A percentile compares a stretch with the other conserved stretches of the same genome.
These are phyloP conservation scores for Dusona sp. DNA, from an alignment of 2,888 invertebrate species.

Conservation along the genomic window DNA sequence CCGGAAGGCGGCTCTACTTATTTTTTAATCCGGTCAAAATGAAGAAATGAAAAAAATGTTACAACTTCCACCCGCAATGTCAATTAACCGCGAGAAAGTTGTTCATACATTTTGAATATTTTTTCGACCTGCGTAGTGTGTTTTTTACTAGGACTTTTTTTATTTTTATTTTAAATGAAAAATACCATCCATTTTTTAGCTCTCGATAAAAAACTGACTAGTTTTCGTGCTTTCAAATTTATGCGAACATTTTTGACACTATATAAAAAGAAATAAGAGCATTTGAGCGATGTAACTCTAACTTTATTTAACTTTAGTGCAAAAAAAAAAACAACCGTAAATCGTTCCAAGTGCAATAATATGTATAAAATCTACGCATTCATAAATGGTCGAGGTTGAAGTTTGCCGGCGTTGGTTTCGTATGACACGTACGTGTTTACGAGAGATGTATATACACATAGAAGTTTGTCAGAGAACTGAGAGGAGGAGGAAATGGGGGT, in stretches of 20 bases:
- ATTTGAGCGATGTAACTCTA: too few species aligned
- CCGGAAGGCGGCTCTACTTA: neutral
- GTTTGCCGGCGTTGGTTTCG: neutral
- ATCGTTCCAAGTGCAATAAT: neutral
- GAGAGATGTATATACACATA: neutral
- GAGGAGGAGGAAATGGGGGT: constrained; percentile 21
- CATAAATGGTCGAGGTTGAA: neutral
- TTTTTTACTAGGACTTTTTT: neutral
- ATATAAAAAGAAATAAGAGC: too few species aligned
- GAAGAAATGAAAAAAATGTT: neutral
- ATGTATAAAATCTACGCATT: neutral
- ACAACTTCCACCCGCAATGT: neutral
- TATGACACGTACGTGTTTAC: neutral
- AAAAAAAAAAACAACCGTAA: neutral
- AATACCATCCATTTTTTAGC: neutral
- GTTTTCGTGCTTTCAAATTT: too few species aligned
- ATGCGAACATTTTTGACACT: too few species aligned
- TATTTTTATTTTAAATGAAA: neutral
- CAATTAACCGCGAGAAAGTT: neutral
- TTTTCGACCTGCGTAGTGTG: neutral
- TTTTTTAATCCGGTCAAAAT: neutral
- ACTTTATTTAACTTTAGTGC: neutral
- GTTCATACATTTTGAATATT: neutral
- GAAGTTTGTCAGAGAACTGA: neutral
- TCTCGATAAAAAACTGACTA: too few species aligned